Conservation (phyloP, 2,113 vertebrate species). For the Clupea harengus region DNA sequence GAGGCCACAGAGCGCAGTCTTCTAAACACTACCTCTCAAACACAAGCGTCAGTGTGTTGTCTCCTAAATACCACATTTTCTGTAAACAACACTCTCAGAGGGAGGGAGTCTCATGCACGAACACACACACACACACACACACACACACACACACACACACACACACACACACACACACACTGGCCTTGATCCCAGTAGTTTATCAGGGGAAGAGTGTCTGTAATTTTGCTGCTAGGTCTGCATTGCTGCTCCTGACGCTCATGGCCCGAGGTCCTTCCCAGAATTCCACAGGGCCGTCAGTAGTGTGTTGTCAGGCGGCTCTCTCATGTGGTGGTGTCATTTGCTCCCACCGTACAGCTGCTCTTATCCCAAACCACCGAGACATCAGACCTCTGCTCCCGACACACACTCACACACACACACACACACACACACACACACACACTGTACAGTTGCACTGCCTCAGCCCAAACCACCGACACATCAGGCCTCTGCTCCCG, state of each 20-base stretch:
- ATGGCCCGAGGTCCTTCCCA: not conserved
- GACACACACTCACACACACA: too few species aligned
- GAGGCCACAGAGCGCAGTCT: not conserved
- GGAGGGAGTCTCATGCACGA: too few species aligned
- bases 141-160: slow-evolving; percentile 1
- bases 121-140: not conserved
- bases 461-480: not conserved
- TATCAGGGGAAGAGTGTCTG: not conserved
- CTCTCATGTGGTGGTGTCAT: not conserved
- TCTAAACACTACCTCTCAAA: not conserved
- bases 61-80: too few species aligned
- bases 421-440: too few species aligned
- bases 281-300: too few species aligned
- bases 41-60: not conserved
- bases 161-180: not conserved
- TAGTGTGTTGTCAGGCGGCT: too few species aligned
- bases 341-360: not conserved
- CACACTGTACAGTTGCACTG: too few species aligned
- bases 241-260: too few species aligned
- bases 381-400: too few species aligned
- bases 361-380: too few species aligned
- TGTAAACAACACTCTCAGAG: too few species aligned
- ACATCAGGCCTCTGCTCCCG: not conserved
- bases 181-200: not conserved
- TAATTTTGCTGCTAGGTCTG: not conserved